Evolutionary conservation across 2,797 vertebrate species (phyloP).

Genomic region (Xenops minutus): DNA sequence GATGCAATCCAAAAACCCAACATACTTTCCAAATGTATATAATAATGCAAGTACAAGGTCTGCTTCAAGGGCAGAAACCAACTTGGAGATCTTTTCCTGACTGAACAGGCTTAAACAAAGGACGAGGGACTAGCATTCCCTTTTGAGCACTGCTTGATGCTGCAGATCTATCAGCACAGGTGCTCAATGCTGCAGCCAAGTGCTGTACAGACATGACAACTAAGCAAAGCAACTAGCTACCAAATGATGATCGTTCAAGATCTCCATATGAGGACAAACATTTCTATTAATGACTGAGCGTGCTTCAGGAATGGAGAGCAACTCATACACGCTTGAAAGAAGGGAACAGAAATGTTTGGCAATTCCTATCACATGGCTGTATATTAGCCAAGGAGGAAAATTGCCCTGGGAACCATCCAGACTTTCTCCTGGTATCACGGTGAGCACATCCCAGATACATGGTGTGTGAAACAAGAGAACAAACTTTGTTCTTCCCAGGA

Average conservation of each 20-base stretch:
- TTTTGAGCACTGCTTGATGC: not conserved
- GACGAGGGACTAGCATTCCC: not conserved
- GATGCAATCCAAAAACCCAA: not conserved
- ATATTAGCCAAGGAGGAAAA: not conserved
- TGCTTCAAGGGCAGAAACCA: not conserved
- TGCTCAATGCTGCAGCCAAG: not conserved
- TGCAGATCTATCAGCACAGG: not conserved
- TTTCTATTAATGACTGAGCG: not conserved
- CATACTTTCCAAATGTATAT: not conserved
- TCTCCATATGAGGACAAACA: not conserved
- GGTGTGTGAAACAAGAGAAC: not conserved
- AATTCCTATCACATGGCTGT: not conserved
- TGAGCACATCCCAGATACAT: not conserved
- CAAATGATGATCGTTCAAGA: not conserved
- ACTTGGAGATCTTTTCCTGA: not conserved
- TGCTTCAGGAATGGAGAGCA: not conserved
- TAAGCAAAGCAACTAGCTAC: not conserved
- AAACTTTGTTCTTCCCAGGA: not conserved
- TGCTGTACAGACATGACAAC: not conserved
- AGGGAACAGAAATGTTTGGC: not conserved
- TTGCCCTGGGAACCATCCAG: not conserved
- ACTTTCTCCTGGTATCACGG: not conserved
- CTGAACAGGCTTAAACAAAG: not conserved
- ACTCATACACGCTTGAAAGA: not conserved
- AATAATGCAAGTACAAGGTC: not conserved